Conservation (phyloP, 2,888 invertebrate species). For the Lasioglossum oenotherae region DNA sequence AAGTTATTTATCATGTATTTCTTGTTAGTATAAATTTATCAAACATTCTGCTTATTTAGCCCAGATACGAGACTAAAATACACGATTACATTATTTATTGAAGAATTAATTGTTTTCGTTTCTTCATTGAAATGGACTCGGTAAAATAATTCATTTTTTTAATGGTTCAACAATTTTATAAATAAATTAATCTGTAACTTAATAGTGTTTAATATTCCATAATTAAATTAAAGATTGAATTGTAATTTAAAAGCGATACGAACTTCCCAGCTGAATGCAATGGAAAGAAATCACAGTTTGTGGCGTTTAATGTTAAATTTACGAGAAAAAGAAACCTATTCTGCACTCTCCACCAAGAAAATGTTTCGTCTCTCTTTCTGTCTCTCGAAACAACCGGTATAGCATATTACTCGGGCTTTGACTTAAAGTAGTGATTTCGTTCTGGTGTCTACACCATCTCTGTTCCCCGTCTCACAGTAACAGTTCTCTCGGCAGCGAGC, state of each 20-base stretch:
- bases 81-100: neutral
- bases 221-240: no score
- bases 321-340: neutral
- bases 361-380: neutral
- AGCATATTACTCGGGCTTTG: slow-evolving; percentile 32
- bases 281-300: neutral
- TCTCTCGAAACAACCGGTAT: neutral
- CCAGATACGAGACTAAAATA: neutral
- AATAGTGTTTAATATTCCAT: neutral
- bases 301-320: neutral
- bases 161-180: no score
- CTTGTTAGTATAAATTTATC: neutral
- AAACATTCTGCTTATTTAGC: no score
- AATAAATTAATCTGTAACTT: no score
- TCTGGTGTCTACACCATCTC: slow-evolving; percentile 32
- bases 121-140: neutral
- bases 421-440: slow-evolving; percentile 55
- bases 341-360: neutral
- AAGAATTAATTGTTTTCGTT: no score
- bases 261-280: neutral
- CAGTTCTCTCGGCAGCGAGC: slow-evolving; percentile 37
- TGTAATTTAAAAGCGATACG: neutral
- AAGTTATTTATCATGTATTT: neutral
- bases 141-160: neutral
- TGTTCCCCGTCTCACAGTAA: slow-evolving; percentile 35